Conservation (phyloP, 2,797 vertebrate species). For the Australoheros facetus region DNA sequence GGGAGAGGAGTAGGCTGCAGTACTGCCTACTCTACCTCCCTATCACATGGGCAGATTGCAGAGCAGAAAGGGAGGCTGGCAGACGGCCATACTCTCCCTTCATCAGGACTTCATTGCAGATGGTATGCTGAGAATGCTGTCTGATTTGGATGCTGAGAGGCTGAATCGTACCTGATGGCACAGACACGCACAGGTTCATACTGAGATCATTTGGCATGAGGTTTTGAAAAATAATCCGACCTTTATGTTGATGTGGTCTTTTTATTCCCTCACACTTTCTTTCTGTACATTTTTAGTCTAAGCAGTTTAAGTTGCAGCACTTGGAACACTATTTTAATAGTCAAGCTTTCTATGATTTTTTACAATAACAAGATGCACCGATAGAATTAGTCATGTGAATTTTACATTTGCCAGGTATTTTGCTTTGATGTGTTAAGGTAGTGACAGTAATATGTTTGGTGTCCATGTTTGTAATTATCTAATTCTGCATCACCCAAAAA, state of each 20-base stretch:
- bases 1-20: conserved; percentile 72
- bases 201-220: conserved; percentile 1
- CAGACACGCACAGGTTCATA: conserved; percentile 20
- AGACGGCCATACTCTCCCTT: conserved; percentile 71
- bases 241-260: background rate
- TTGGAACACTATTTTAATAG: background rate
- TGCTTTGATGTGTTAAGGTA: background rate
- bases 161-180: conserved; percentile 23
- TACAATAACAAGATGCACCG: background rate
- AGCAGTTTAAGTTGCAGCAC: background rate
- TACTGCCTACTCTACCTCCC: conserved; percentile 65
- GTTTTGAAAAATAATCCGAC: background rate
- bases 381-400: background rate
- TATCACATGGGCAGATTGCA: conserved; percentile 79
- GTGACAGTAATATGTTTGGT: background rate
- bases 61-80: conserved; percentile 78
- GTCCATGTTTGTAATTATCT: background rate
- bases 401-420: background rate
- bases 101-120: conserved; percentile 76
- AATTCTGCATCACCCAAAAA: background rate
- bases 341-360: rapidly evolving
- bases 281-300: background rate
- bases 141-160: conserved; percentile 56
- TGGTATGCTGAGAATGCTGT: conserved; percentile 80
- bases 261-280: background rate